Base-by-base conservation (phyloP, 1,140 invertebrate species). In the Diorhabda carinulata region DNA sequence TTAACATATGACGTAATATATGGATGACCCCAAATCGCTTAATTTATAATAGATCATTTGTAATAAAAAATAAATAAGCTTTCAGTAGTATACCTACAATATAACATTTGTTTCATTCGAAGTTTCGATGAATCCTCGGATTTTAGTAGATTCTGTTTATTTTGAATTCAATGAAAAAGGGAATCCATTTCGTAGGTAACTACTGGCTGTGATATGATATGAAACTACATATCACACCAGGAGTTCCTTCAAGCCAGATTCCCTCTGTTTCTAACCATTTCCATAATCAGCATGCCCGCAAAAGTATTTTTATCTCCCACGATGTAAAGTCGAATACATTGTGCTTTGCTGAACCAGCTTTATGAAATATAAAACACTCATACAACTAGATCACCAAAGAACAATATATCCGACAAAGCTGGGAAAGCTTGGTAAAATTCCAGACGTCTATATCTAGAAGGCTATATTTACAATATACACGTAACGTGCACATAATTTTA, bases 381-480 rank as follows among this genome's bases (percentile, higher is more conserved):
- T 80, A 80, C 79, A 80, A 79, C 79, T 80, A 80, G 79, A 79
- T 80, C 79, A 80, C 79, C 79, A 80, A 80, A 80, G 79, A 80
- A 80, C 78, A 80, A 80, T 80, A 80, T 77, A 78, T 74, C 74
- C 78, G 77, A 79, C 79, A 66, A 70, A 62, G 47, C 47, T 52
- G 47, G 47, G 47, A 52, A 52, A 52, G n/a, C 47, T 52, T 52
- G 6, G 47, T 52, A 4, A 8, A 52, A 25, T 25, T 25, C 25
- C 25, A 25, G 25, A 25, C 25, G 25, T 25, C 25, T 25, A 25
- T 25, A 25, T 25, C 25, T 25, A 25, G 25, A 25, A 25, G 25
- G 25, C 25, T 25, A 25, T 25, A 25, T 25, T 25, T 25, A 25
- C 25, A 25, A 25, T 25, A 25, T 25, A 25, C 25, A 25, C 1